Evolutionary conservation across 2,888 invertebrate genomes (phyloP), one percentile per base, ranked within the genome.

Genomic region (Drosophila parthenogenetica): DNA sequence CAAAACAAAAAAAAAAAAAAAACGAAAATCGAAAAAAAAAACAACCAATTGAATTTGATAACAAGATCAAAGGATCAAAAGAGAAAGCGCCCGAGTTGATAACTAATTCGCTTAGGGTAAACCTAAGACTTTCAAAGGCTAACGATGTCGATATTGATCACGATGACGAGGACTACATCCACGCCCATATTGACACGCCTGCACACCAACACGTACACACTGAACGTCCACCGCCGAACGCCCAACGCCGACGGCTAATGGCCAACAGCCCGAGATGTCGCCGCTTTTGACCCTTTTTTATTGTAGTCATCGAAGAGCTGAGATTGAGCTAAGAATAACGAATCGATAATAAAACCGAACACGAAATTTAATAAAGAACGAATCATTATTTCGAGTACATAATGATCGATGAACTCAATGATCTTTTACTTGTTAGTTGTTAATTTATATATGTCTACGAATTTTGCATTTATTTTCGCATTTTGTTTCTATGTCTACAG

Each of bases 401-500:
- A 73, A 74, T 74, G 79, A 63, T 57, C 39, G 10, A 60, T 22
- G 46, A 60, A 37, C 76, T 61, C 54, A 42, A 73, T 62, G 50
- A 62, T 55, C 62, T 74, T 77, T 77, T 77, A 67, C 61, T 73
- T 51, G 60, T 19, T 68, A 49, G 32, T 62, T 48, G 39, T 32
- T 43, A 57, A 14, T 13, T 40, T 10, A 7, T n/a, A 17, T 10
- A 7, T n/a, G 14, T 5, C 2, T 1, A 35, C 19, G 35, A 35
- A 29, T 29, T 35, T 7, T 11, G 7, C 17, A 22, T 4, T 37
- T 77, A 77, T 73, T 51, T 19, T 40, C 14, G 3, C 11, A 2
- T 5, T 14, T 22, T 16, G 7, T 49, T 57, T 64, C 7, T 48
- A 13, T 53, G n/a, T 39, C 68, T 16, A 43, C 93, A 96, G 94